These are phyloP conservation scores for Caenorhabditis afra DNA, from an alignment of 2,888 invertebrate species.

Conservation along the genomic window DNA sequence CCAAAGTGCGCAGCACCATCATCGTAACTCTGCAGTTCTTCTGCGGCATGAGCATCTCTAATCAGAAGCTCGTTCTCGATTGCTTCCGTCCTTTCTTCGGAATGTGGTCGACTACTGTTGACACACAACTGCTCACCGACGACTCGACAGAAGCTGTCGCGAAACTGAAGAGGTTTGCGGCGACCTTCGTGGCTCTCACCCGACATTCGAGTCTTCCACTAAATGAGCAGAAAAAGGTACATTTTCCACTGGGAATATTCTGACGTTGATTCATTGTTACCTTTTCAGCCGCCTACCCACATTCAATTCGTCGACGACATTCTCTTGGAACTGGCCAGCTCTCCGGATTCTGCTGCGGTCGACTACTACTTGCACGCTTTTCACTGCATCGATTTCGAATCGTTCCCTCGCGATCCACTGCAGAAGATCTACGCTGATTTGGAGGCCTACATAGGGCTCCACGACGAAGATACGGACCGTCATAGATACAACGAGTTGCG, in stretches of 20 bases:
- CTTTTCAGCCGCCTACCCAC: constrained; percentile 14
- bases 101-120: constrained; percentile 14
- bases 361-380: constrained; percentile 9
- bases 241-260: too few relatives aligned
- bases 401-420: constrained; percentile 6
- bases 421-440: constrained; percentile 9
- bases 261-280: neutral
- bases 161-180: constrained; percentile 34
- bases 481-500: constrained; percentile 21
- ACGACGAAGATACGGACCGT: neutral
- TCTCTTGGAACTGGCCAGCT: neutral
- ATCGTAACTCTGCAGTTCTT: constrained; percentile 38
- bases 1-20: constrained; percentile 37
- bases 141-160: neutral
- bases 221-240: neutral
- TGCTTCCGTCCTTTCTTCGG: constrained; percentile 38
- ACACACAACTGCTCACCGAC: neutral
- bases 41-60: constrained; percentile 13
- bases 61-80: neutral
- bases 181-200: constrained; percentile 32
- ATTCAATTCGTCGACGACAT: neutral
- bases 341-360: neutral
- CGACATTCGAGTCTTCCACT: constrained; percentile 21
- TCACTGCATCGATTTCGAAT: constrained; percentile 6
- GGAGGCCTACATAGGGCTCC: neutral